These are phyloP conservation scores for Enteromius thamalakanensis DNA, from an alignment of 2,797 vertebrate genomes.

Conservation along the genomic window DNA sequence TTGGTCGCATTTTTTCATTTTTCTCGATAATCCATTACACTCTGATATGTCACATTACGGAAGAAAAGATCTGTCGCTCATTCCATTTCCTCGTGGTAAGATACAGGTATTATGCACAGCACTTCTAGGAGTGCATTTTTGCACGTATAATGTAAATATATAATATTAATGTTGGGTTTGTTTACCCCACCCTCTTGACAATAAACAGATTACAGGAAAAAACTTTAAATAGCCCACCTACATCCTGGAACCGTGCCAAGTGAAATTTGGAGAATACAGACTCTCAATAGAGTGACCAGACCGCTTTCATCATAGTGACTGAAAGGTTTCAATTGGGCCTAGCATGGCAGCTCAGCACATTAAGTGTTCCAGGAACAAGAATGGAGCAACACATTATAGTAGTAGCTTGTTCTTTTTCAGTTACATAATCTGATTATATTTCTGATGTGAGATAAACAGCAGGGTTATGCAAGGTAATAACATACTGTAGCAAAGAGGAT, in stretches of 20 bases:
- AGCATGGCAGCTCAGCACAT: background rate
- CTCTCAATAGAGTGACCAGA: background rate
- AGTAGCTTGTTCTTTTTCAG: constrained; percentile 26
- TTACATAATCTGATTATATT: constrained; percentile 34
- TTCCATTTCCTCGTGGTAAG: background rate
- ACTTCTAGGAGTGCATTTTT: constrained; percentile 4
- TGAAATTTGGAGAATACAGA: background rate
- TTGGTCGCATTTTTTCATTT: too few relatives aligned
- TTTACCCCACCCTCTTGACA: constrained; percentile 30
- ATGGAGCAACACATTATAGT: constrained; percentile 18
- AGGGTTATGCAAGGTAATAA: constrained; percentile 9
- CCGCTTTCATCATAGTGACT: background rate
- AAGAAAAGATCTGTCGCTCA: background rate
- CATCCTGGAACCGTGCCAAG: constrained; percentile 9
- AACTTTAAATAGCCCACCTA: constrained; percentile 29
- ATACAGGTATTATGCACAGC: background rate
- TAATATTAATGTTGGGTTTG: constrained; percentile 38
- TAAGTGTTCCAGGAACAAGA: constrained; percentile 19
- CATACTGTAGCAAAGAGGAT: constrained; percentile 2
- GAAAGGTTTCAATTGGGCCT: constrained; percentile 15
- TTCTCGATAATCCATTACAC: background rate
- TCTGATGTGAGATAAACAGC: constrained; percentile 28
- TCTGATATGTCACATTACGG: background rate
- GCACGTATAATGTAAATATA: background rate
- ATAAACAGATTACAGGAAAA: constrained; percentile 38